Conservation (phyloP, 1,140 invertebrate species). For the Rhagoletis zephyria region DNA sequence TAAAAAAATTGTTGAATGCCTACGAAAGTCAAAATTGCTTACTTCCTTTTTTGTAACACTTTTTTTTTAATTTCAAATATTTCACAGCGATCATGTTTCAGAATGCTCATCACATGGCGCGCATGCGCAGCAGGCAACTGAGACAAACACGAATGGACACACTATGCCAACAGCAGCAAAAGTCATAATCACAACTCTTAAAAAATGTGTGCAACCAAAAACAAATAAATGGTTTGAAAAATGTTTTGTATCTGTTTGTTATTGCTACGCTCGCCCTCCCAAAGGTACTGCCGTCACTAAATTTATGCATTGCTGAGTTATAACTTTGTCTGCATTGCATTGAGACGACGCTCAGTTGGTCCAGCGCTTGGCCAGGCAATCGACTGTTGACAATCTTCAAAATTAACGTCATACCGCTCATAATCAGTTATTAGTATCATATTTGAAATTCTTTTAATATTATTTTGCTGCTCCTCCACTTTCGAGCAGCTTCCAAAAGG, state of each 20-base stretch:
- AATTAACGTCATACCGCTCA: not conserved
- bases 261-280: not conserved
- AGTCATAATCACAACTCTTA: not conserved
- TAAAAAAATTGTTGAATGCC: not conserved
- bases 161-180: not conserved
- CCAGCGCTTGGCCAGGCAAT: not conserved
- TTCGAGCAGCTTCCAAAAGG: not conserved
- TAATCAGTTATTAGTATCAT: slow-evolving; percentile 38
- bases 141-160: not conserved
- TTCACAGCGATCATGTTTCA: not conserved
- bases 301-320: not conserved
- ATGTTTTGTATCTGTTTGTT: not conserved
- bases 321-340: not conserved
- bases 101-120: slow-evolving; percentile 5
- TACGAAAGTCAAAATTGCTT: not conserved
- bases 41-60: slow-evolving; percentile 6
- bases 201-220: not conserved
- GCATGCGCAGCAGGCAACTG: slow-evolving; percentile 36
- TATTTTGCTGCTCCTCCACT: not conserved
- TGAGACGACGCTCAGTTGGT: not conserved
- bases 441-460: slow-evolving; percentile 38
- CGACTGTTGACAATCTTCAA: slow-evolving; percentile 36
- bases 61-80: not conserved
- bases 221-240: not conserved
- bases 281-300: not conserved